These are phyloP conservation scores for Halocynthia aurantium DNA, from an alignment of 23 tunicate species.

Conservation along the genomic window DNA sequence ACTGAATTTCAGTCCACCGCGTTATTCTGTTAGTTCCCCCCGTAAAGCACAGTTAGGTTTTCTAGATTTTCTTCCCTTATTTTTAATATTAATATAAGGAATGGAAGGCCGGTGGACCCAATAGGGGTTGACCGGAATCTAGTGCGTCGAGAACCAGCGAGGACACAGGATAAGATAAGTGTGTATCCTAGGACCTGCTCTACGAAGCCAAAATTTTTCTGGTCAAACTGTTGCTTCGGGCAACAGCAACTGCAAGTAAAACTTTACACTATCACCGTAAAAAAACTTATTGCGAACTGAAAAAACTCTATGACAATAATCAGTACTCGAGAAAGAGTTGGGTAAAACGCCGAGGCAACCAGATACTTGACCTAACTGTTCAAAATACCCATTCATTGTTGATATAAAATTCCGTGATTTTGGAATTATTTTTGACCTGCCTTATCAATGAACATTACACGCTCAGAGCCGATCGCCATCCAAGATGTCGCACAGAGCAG, in stretches of 20 bases:
- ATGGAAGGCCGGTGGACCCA: conserved; percentile 22
- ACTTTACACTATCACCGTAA: too few species aligned
- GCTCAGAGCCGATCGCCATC: conserved; percentile 73
- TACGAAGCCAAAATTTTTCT: not conserved
- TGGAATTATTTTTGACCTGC: too few species aligned
- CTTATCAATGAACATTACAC: conserved; percentile 32
- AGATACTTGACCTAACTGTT: too few species aligned
- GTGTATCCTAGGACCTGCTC: conserved; percentile 22
- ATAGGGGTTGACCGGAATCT: conserved; percentile 25
- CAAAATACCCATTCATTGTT: too few species aligned
- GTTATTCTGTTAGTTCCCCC: not conserved
- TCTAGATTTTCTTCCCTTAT: not conserved
- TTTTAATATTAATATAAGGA: not conserved
- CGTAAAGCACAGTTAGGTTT: not conserved
- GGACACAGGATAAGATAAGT: conserved; percentile 1
- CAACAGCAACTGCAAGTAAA: too few species aligned
- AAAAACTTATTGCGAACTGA: too few species aligned
- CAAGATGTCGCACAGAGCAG: conserved; percentile 20
- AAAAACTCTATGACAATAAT: too few species aligned
- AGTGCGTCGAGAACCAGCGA: conserved; percentile 14
- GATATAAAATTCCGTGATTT: too few species aligned
- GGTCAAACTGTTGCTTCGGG: not conserved
- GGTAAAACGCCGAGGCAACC: too few species aligned
- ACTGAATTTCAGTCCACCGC: not conserved
- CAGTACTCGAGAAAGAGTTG: too few species aligned